A percentile compares a stretch with the other conserved stretches of the same genome.
Conservation (phyloP, 2,797 vertebrate species). For the Fistularia commersonii region DNA sequence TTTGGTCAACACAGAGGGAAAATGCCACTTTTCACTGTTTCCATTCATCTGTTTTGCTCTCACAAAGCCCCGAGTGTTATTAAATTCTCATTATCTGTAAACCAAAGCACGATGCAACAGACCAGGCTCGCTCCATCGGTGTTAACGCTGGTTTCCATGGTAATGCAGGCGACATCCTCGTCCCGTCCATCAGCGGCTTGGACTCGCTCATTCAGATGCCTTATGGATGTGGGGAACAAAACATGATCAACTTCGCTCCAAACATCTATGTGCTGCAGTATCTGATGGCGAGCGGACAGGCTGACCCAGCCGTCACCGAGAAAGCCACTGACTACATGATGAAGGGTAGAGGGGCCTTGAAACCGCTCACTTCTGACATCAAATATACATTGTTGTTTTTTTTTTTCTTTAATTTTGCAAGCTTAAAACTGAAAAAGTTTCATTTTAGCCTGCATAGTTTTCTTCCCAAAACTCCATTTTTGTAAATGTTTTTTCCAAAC, state of each 20-base stretch:
- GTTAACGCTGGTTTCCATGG: slow-evolving; percentile 1
- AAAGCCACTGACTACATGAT: slow-evolving; percentile 78
- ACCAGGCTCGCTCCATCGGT: not conserved
- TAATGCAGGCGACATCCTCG: slow-evolving; percentile 83
- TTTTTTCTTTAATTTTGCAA: too few species aligned
- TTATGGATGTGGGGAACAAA: slow-evolving; percentile 90
- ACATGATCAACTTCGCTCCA: slow-evolving; percentile 92
- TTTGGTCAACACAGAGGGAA: too few species aligned
- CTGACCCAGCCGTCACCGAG: slow-evolving; percentile 47
- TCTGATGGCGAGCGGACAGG: slow-evolving; percentile 71
- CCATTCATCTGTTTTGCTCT: too few species aligned
- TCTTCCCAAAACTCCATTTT: too few species aligned
- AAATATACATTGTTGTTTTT: too few species aligned
- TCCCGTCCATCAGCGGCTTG: slow-evolving; percentile 83
- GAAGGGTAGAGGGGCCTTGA: slow-evolving; percentile 27
- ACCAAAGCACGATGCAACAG: not conserved
- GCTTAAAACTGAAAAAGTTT: too few species aligned
- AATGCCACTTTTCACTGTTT: too few species aligned
- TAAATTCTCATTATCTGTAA: too few species aligned
- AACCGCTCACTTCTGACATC: too few species aligned
- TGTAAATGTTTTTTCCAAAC: too few species aligned
- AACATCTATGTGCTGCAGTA: slow-evolving; percentile 88
- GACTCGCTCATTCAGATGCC: slow-evolving; percentile 86
- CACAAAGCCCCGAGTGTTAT: too few species aligned
- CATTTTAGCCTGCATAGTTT: too few species aligned